phyloP scores from a whole-genome alignment of 2,888 invertebrate genomes.

The Glaucopsyche alexis region DNA sequence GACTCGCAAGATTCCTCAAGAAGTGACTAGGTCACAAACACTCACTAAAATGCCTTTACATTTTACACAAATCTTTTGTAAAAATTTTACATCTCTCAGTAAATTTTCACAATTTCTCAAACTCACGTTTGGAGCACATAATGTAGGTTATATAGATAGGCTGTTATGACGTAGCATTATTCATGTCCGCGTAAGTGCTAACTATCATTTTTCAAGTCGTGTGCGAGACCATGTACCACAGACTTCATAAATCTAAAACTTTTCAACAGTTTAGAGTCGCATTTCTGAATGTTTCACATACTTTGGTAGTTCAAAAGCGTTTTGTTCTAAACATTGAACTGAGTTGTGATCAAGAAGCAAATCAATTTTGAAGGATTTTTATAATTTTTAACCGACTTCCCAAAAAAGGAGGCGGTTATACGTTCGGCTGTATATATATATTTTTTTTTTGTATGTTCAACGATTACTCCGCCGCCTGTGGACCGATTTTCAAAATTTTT shows the following conservation, averaged over 20 bases:
- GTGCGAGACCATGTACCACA: constrained; percentile 9
- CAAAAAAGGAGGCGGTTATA: no score
- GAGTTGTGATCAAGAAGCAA: not conserved
- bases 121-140: not conserved
- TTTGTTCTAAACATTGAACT: not conserved
- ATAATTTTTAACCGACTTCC: no score
- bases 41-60: not conserved
- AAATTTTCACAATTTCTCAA: constrained; percentile 6
- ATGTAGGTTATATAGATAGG: constrained; percentile 35
- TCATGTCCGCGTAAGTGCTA: constrained; percentile 37
- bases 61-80: not conserved
- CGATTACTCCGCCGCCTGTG: no score
- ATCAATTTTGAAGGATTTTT: not conserved
- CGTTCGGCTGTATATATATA: no score
- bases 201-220: constrained; percentile 30
- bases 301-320: constrained; percentile 14
- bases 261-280: constrained; percentile 40
- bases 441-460: no score
- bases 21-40: no score
- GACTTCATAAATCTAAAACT: constrained; percentile 41
- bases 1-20: no score
- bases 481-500: no score
- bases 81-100: constrained; percentile 1
- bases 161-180: constrained; percentile 32
- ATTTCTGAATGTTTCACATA: constrained; percentile 39